These are phyloP conservation scores for Papilio protenor DNA, from an alignment of 2,888 invertebrate species.

Conservation along the genomic window DNA sequence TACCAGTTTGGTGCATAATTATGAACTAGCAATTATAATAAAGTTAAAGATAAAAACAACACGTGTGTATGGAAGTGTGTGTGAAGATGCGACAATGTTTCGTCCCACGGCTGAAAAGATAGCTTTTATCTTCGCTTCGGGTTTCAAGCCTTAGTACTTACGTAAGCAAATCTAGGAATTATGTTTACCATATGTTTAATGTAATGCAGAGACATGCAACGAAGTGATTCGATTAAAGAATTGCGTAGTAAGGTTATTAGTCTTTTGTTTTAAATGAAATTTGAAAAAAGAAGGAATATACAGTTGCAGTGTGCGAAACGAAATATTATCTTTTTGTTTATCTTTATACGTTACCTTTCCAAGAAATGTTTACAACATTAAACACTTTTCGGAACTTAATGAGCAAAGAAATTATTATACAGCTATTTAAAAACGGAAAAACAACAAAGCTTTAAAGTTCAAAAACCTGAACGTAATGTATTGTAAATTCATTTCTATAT, in stretches of 20 bases:
- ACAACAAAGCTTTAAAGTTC: too few relatives aligned
- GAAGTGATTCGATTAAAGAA: neutral
- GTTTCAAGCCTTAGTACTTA: neutral
- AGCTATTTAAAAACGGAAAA: neutral
- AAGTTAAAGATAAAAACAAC: neutral
- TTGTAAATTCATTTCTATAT: neutral
- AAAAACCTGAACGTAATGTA: too few relatives aligned
- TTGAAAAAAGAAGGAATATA: too few relatives aligned
- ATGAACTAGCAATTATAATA: too few relatives aligned
- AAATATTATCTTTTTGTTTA: too few relatives aligned
- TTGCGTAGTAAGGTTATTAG: neutral
- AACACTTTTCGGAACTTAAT: neutral
- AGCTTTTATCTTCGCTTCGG: neutral
- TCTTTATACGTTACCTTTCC: neutral
- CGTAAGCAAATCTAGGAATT: neutral
- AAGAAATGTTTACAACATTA: neutral
- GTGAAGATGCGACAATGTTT: neutral
- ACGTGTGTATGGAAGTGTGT: neutral
- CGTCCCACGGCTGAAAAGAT: neutral
- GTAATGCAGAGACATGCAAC: neutral
- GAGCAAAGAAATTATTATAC: neutral
- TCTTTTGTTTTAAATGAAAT: too few relatives aligned
- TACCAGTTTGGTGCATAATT: neutral
- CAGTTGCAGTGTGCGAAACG: too few relatives aligned
- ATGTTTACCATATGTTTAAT: neutral